phyloP scores from a whole-genome alignment of 2,113 vertebrate species.

The Pelodiscus sinensis region DNA sequence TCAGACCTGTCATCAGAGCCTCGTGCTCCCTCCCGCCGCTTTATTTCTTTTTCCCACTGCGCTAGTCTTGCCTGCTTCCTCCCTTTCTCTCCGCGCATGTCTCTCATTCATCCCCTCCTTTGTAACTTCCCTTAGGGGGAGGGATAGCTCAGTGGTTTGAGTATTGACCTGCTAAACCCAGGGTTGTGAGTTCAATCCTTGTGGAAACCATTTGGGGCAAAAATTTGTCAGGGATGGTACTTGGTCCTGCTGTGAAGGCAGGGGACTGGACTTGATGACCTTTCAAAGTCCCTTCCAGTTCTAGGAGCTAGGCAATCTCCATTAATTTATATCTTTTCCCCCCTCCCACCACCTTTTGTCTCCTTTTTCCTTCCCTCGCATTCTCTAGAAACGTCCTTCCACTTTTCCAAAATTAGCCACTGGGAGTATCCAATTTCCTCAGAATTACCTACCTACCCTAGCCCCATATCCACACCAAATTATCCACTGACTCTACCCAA shows the following conservation, averaged over 20 bases:
- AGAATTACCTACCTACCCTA: neutral
- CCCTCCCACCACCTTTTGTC: neutral
- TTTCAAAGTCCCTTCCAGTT: no score
- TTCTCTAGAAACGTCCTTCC: accelerated
- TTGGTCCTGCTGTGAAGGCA: no score
- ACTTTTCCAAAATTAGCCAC: neutral
- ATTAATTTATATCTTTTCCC: no score
- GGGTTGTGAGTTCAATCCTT: no score
- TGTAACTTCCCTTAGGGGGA: no score
- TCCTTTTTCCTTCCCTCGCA: neutral
- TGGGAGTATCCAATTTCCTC: neutral
- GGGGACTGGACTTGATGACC: no score
- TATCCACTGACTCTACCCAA: neutral
- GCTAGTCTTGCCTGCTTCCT: neutral
- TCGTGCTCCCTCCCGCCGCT: accelerated
- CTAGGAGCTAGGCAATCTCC: no score
- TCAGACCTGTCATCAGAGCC: accelerated
- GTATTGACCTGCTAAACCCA: no score
- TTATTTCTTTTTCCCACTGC: neutral
- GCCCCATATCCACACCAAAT: neutral
- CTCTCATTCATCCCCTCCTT: neutral
- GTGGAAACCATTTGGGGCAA: no score
- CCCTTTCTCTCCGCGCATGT: accelerated
- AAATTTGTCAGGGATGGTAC: no score
- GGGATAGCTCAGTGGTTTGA: no score